Evolutionary conservation across 2,888 invertebrate species (phyloP), one percentile per base, ranked within the genome.

Genomic region (Euphydryas editha): DNA sequence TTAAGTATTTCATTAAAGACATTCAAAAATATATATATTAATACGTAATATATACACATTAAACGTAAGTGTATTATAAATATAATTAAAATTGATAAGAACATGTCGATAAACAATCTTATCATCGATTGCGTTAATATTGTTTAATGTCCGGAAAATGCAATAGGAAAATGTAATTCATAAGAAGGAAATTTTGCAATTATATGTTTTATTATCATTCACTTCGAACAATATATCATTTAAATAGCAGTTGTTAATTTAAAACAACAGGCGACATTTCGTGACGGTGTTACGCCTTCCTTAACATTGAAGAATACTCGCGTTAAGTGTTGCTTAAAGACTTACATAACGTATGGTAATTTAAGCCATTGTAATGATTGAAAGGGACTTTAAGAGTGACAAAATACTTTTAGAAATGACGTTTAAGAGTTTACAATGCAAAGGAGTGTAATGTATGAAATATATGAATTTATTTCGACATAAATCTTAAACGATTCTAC

Each of bases 121-220:
- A 47, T 47, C 47, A 47, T 13, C 47, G 47, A n/a, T n/a, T n/a
- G n/a, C n/a, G n/a, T n/a, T 13, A 47, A 47, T 47, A 47, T 5
- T 21, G n/a, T n/a, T n/a, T n/a, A 4, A 47, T 47, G 11, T 21
- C 47, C 47, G 47, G 47, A 47, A 47, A 47, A 47, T 20, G 47
- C 47, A 47, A 47, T 11, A 47, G 47, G 20, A 47, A 47, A 47
- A 47, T 20, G 47, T 47, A 21, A 47, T 47, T 47, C 47, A 10
- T 6, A 46, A 46, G 17, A 18, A 46, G 46, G 46, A 46, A 13
- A 18, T 47, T 47, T 20, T 6, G 13, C 5, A 47, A 21, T 20
- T 13, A 47, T 11, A 11, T 20, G 11, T 20, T 21, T 20, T 47
- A 20, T 21, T 13, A 13, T 18, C 13, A 47, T 13, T 47, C 13